Conservation (phyloP, 1,140 invertebrate genomes). For the Platorchestia sp. region DNA sequence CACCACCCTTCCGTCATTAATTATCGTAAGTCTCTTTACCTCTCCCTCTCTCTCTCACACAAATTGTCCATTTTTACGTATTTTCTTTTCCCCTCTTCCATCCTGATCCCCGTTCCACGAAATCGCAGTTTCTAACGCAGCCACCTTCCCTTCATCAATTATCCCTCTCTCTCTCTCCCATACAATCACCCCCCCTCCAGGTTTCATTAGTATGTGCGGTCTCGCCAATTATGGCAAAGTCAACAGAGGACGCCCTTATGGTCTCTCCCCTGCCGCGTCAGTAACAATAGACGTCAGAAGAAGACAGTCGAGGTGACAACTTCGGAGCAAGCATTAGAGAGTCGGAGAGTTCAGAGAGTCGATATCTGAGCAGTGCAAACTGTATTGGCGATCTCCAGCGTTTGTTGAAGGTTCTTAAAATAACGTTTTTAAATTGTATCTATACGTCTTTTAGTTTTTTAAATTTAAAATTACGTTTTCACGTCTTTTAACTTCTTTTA, state of each 20-base stretch:
- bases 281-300: conserved; percentile 28
- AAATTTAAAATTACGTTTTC: too few species aligned
- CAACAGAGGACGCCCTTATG: not conserved
- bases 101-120: too few species aligned
- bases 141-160: too few species aligned
- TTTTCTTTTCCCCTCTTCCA: too few species aligned
- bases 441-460: too few species aligned
- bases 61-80: too few species aligned
- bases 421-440: not conserved
- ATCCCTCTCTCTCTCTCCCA: too few species aligned
- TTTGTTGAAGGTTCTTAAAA: not conserved
- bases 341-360: too few species aligned
- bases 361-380: not conserved
- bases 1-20: not conserved
- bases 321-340: not conserved
- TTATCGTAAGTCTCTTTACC: not conserved
- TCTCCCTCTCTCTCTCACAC: not conserved
- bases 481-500: too few species aligned
- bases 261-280: not conserved
- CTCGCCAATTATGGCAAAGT: conserved; percentile 24
- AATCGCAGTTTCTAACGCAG: too few species aligned
- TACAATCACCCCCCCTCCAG: not conserved
- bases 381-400: not conserved
- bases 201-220: not conserved
- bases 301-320: not conserved